Evolutionary conservation across 2,113 vertebrate species (phyloP).

Genomic region (Nesogale talazaci): DNA sequence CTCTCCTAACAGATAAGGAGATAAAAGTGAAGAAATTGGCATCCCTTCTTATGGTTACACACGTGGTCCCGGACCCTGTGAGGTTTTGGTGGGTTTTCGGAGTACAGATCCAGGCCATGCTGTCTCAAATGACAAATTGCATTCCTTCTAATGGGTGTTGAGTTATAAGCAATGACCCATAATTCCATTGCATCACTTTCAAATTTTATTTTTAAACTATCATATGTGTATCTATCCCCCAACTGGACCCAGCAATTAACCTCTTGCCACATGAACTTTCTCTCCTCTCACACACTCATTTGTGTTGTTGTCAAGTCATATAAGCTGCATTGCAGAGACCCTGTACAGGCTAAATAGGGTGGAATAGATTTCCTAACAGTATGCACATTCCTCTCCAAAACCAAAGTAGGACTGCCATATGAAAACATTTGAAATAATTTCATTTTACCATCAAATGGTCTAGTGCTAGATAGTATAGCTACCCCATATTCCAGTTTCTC

Average conservation of each 20-base stretch:
- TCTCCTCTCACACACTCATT: neutral
- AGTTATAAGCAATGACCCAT: neutral
- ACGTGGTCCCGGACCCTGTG: neutral
- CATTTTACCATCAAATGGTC: neutral
- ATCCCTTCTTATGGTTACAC: neutral
- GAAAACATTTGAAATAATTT: neutral
- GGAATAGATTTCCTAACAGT: neutral
- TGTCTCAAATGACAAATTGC: neutral
- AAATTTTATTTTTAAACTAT: neutral
- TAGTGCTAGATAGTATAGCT: neutral
- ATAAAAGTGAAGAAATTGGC: neutral
- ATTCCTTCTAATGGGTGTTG: neutral
- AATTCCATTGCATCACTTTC: neutral
- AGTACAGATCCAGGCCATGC: too few relatives aligned
- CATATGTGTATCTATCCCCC: neutral
- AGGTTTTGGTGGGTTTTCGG: neutral
- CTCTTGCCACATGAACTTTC: neutral
- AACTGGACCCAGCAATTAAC: neutral
- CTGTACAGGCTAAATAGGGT: neutral
- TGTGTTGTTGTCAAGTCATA: neutral
- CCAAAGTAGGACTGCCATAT: neutral
- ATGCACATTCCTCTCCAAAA: neutral
- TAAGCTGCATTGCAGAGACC: neutral
- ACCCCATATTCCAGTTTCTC: neutral
- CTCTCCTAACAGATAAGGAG: neutral